phyloP scores from a whole-genome alignment of 2,797 vertebrate species.

The Cryptoblepharus egeriae region DNA sequence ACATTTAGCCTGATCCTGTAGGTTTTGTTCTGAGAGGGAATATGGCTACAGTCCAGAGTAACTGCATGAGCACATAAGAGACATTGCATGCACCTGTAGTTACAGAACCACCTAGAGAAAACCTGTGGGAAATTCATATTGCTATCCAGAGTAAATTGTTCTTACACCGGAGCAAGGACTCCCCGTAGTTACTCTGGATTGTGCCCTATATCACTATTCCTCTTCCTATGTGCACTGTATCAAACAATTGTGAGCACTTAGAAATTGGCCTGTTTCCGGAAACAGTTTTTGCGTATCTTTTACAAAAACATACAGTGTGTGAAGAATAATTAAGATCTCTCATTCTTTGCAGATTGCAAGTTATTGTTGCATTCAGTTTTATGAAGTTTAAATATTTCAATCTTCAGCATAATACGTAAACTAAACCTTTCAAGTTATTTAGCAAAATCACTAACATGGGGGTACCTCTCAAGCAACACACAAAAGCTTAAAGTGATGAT shows the following conservation, averaged over 20 bases:
- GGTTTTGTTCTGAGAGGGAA: neutral
- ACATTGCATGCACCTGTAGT: too few relatives aligned
- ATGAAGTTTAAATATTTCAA: neutral
- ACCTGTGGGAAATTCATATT: too few relatives aligned
- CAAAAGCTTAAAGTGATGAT: neutral
- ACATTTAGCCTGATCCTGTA: neutral
- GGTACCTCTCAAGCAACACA: neutral
- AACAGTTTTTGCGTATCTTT: neutral
- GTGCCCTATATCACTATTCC: neutral
- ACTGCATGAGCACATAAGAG: too few relatives aligned
- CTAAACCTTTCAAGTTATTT: neutral
- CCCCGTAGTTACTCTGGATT: too few relatives aligned
- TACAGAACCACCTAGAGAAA: too few relatives aligned
- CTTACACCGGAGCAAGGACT: too few relatives aligned
- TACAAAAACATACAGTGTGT: neutral
- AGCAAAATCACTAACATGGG: neutral
- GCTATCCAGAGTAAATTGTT: too few relatives aligned
- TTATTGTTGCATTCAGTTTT: neutral
- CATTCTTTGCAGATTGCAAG: neutral
- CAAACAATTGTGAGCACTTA: constrained; percentile 2
- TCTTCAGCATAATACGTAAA: neutral
- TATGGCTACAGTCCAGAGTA: too few relatives aligned
- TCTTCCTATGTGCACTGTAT: neutral
- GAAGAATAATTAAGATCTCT: neutral
- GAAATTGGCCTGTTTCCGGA: neutral